Percentiles rank a stretch among this genome's conserved stretches.
These are phyloP conservation scores for Columba livia DNA, from an alignment of 2,113 vertebrate genomes.

Conservation along the genomic window DNA sequence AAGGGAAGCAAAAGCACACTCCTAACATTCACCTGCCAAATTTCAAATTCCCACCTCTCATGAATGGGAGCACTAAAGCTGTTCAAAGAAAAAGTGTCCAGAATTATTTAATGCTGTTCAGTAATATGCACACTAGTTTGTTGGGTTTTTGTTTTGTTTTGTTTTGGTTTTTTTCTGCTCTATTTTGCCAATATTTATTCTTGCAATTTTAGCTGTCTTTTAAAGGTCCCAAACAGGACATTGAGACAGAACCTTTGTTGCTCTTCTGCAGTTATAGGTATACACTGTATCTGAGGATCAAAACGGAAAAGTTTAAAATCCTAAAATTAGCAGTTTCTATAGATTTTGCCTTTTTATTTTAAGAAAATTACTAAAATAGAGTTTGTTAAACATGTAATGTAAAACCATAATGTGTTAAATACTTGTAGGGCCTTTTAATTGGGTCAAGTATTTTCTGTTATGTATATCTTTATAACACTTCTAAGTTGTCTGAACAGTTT, in stretches of 20 bases:
- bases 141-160: too few relatives aligned
- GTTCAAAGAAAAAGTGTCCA: constrained; percentile 27
- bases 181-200: not conserved
- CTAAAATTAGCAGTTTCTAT: not conserved
- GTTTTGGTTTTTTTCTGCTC: accelerated
- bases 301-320: not conserved
- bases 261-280: not conserved
- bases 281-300: not conserved
- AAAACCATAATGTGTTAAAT: not conserved
- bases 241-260: not conserved
- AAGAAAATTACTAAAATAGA: not conserved
- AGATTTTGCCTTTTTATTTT: not conserved
- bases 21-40: not conserved
- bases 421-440: not conserved
- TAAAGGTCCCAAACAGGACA: not conserved
- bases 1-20: not conserved
- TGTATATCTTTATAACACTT: not conserved
- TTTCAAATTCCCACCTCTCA: not conserved
- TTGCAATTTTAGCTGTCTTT: not conserved
- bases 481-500: not conserved
- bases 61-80: not conserved
- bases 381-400: not conserved
- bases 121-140: not conserved
- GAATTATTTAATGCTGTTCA: constrained; percentile 11
- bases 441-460: not conserved